These are phyloP conservation scores for Australoheros scitulus DNA, from an alignment of 2,113 vertebrate species.

Conservation along the genomic window DNA sequence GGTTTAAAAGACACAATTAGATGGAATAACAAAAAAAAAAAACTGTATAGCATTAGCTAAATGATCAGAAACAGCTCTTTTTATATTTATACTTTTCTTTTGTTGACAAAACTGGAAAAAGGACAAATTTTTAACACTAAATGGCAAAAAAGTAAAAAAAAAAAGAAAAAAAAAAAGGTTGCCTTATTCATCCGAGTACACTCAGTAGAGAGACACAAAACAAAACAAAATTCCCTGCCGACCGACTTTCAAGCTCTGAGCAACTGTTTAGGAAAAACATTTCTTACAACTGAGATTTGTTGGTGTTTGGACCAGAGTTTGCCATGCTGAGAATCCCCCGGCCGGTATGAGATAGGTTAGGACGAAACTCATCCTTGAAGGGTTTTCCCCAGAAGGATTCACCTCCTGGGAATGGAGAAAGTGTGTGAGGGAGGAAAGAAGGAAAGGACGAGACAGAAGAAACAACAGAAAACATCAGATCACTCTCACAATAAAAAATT, in stretches of 20 bases:
- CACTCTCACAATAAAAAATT: background rate
- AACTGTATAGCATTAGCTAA: background rate
- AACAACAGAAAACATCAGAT: background rate
- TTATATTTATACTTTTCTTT: no score
- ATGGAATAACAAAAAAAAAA: rapidly evolving
- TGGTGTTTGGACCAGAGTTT: conserved; percentile 96
- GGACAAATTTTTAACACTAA: background rate
- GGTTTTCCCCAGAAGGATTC: conserved; percentile 95
- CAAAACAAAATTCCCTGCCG: background rate
- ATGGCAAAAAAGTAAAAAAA: rapidly evolving
- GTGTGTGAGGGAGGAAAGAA: background rate
- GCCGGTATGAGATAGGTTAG: conserved; percentile 93
- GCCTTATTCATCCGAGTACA: rapidly evolving
- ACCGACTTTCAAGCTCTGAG: background rate
- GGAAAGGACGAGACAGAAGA: background rate
- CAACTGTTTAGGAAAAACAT: background rate
- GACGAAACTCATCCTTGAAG: conserved; percentile 93
- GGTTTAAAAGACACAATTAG: no score
- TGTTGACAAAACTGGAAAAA: no score
- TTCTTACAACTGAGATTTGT: conserved; percentile 99
- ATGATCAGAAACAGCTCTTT: no score
- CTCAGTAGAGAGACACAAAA: background rate
- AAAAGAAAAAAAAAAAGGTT: rapidly evolving
- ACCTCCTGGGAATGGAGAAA: conserved; percentile 80
- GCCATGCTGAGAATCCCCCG: conserved; percentile 97